Conservation (phyloP, 2,797 vertebrate species). For the Brachyalestes nurse region DNA sequence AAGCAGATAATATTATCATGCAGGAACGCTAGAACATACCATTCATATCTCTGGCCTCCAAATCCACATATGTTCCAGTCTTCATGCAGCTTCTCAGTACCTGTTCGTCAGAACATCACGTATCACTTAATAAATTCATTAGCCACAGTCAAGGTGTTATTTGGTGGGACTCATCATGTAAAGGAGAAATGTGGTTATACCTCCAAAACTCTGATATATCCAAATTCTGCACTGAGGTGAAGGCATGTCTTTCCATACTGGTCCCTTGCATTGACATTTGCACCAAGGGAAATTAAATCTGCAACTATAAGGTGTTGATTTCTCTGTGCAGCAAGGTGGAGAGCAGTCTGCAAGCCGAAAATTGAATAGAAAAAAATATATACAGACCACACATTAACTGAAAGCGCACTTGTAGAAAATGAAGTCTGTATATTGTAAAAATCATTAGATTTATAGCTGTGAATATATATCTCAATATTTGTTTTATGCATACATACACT, state of each 20-base stretch:
- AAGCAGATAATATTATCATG: neutral
- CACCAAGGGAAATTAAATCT: conserved; percentile 83
- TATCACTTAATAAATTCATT: neutral
- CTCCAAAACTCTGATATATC: conserved; percentile 82
- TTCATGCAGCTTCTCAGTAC: conserved; percentile 77
- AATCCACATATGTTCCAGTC: conserved; percentile 72
- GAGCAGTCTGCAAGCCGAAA: conserved; percentile 75
- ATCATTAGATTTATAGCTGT: too few species aligned
- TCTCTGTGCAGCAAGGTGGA: conserved; percentile 84
- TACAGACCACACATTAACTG: neutral
- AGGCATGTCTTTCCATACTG: conserved; percentile 80
- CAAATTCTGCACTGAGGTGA: conserved; percentile 84
- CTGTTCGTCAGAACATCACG: conserved; percentile 63
- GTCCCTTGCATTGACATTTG: conserved; percentile 78
- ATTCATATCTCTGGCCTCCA: conserved; percentile 76
- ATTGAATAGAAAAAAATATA: neutral
- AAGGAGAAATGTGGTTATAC: conserved; percentile 58
- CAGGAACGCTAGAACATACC: conserved; percentile 68
- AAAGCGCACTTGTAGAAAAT: too few species aligned
- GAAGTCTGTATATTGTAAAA: too few species aligned
- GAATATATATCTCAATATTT: too few species aligned
- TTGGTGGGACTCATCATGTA: neutral
- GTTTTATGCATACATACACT: too few species aligned
- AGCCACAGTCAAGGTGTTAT: neutral
- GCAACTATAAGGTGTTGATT: conserved; percentile 86